Evolutionary conservation across 2,797 vertebrate genomes (phyloP), one percentile per base, ranked within the genome.

Genomic region (Pangasius sanitwongsei): DNA sequence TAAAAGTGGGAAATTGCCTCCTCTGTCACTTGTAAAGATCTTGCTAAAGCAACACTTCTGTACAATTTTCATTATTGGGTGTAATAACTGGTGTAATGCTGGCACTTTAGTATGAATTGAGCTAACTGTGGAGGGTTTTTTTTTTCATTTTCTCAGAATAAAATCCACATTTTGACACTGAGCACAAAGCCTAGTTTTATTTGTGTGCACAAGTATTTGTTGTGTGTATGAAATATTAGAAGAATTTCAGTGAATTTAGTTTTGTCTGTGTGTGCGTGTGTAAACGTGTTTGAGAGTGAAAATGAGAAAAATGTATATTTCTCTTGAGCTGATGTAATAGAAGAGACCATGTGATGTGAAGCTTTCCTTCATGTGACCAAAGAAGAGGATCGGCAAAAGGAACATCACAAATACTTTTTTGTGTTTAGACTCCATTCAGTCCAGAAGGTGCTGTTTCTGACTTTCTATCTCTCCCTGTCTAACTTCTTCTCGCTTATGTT

Each of bases 281-380:
- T 41, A 59, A 28, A 34, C 25, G 37, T 48, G 57, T 41, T 7
- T 0, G 34, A 44, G 34, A 44, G 12, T 1, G 6, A 75, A 41
- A 70, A 48, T 78, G 23, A 55, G n/a, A 53, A 63, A 41, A 75
- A 50, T 23, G 31, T 23, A 23, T 75, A 12, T 88, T 80, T 48
- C 63, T 85, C 67, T 85, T 85, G 87, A 70, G 4, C n/a, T 70
- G n/a, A 59, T 92, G 88, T 92, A 89, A 94, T 81, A 89, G 87
- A 80, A 89, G 84, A 88, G 92, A 91, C 91, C 96, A 96, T 97
- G 96, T 97, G 96, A 96, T 94, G 81, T 92, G 88, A 90, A 92
- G 92, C 93, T 90, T 91, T 92, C 90, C 93, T 97, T 95, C 96
- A 97, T 97, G 96, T 97, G 96, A 97, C 95, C 93, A 89, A 93